Evolutionary conservation across 2,888 invertebrate genomes (phyloP).

Genomic region (Stenolophus ochropezus): DNA sequence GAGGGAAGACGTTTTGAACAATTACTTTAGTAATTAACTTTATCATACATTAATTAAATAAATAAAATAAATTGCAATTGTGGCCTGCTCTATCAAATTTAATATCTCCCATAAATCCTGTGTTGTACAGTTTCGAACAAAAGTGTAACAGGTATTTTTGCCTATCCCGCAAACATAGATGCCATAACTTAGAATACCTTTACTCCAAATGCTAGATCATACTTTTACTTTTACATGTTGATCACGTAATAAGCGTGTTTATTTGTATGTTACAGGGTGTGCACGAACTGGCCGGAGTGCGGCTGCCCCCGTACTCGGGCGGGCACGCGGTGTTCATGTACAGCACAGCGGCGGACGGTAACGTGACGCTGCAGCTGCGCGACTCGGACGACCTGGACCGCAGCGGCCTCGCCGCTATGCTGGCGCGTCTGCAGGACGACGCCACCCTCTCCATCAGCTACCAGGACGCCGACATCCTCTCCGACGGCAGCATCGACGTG

Average conservation of each 20-base stretch:
- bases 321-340: slow-evolving; percentile 82
- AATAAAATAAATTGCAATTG: no score
- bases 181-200: no score
- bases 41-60: no score
- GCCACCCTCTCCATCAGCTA: slow-evolving; percentile 83
- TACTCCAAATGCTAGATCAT: no score
- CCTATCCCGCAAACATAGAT: no score
- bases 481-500: slow-evolving; percentile 75
- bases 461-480: slow-evolving; percentile 84
- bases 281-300: slow-evolving; percentile 72
- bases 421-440: slow-evolving; percentile 77
- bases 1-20: no score
- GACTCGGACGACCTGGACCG: slow-evolving; percentile 76
- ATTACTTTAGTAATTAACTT: no score
- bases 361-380: slow-evolving; percentile 79
- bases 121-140: no score
- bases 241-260: not conserved
- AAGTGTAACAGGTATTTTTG: no score
- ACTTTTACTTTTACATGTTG: no score
- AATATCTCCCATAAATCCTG: no score
- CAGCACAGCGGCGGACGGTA: slow-evolving; percentile 81
- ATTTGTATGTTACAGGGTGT: slow-evolving; percentile 68
- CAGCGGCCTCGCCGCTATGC: slow-evolving; percentile 73
- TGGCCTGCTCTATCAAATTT: no score
- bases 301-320: slow-evolving; percentile 75